A percentile compares a stretch with the other conserved stretches of the same genome.
Evolutionary conservation across 1,140 invertebrate species (phyloP).

Genomic region (Ceratosolen fusciceps): DNA sequence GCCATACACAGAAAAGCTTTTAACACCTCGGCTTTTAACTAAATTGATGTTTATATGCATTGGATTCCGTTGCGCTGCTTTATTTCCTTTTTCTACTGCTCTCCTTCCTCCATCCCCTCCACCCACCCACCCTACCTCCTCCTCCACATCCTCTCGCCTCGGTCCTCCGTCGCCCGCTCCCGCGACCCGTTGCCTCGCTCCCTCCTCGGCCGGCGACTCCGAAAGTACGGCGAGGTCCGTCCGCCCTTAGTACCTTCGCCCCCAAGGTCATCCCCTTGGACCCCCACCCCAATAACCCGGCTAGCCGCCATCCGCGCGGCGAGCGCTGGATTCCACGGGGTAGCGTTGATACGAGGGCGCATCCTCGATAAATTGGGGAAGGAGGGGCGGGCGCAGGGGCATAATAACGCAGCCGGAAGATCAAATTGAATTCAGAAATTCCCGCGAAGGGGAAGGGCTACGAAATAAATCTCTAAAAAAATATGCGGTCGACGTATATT

Average conservation of each 20-base stretch:
- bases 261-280: no score
- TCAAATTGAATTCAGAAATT: no score
- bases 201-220: no score
- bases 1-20: slow-evolving; percentile 38
- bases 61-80: slow-evolving; percentile 13
- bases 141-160: background rate
- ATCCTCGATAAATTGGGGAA: no score
- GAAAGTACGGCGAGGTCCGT: no score
- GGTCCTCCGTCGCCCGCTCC: slow-evolving; percentile 32
- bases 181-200: background rate
- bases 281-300: slow-evolving; percentile 45
- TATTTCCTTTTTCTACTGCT: background rate
- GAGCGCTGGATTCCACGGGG: no score
- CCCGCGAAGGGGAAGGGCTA: slow-evolving; percentile 1
- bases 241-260: background rate
- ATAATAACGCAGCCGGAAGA: no score
- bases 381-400: no score
- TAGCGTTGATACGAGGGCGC: no score
- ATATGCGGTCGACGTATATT: slow-evolving; percentile 69
- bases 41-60: slow-evolving; percentile 41
- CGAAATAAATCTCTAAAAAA: slow-evolving; percentile 66
- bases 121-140: background rate
- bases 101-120: background rate
- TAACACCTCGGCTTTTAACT: slow-evolving; percentile 40
- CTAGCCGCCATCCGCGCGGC: no score